These are phyloP conservation scores for Eupithecia vulgata DNA, from an alignment of 2,888 invertebrate species.

Conservation along the genomic window DNA sequence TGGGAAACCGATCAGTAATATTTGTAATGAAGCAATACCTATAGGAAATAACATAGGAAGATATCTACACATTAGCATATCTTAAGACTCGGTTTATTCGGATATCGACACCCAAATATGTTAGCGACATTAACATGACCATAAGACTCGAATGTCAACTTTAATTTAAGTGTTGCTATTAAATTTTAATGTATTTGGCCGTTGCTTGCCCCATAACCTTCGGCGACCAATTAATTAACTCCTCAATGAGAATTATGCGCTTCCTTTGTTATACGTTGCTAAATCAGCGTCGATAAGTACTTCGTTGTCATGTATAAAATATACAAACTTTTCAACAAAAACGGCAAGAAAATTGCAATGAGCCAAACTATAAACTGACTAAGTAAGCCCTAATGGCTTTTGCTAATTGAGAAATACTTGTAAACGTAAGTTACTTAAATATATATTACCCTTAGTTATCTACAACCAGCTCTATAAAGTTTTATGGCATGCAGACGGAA, in stretches of 20 bases:
- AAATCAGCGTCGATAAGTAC: slow-evolving; percentile 10
- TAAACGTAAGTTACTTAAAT: not conserved
- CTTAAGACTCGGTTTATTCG: not conserved
- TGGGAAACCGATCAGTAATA: slow-evolving; percentile 3
- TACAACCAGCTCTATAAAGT: not conserved
- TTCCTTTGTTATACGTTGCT: slow-evolving; percentile 30
- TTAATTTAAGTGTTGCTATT: slow-evolving; percentile 33
- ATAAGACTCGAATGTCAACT: slow-evolving; percentile 20
- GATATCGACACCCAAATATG: slow-evolving; percentile 1
- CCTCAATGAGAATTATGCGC: slow-evolving; percentile 26
- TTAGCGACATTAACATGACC: not conserved
- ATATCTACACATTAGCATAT: not conserved
- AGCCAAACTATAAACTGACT: slow-evolving; percentile 5
- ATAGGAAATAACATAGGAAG: not conserved
- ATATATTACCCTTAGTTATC: not conserved
- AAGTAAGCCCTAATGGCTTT: slow-evolving; percentile 3
- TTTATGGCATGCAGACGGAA: slow-evolving; percentile 1
- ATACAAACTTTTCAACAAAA: slow-evolving; percentile 10
- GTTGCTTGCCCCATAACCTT: slow-evolving; percentile 33
- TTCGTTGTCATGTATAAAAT: slow-evolving; percentile 9
- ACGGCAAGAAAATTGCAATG: slow-evolving; percentile 18
- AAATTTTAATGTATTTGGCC: slow-evolving; percentile 28
- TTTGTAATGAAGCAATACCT: not conserved
- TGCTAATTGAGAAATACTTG: slow-evolving; percentile 7
- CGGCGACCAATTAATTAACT: slow-evolving; percentile 35